Evolutionary conservation across 1,140 invertebrate genomes (phyloP), one percentile per base, ranked within the genome.

Genomic region (Vanessa tameamea): DNA sequence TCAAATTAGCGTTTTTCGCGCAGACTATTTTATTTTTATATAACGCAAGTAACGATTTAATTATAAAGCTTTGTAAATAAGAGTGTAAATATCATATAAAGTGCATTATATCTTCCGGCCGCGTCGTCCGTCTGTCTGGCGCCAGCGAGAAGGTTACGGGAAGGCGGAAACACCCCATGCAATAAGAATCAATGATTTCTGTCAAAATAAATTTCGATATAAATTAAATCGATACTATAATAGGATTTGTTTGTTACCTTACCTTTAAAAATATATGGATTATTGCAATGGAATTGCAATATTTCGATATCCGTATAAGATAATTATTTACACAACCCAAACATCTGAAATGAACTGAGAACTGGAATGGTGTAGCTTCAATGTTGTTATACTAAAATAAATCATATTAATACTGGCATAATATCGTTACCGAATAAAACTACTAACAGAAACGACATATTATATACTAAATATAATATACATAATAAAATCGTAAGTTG

Each of bases 61-160:
- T 51, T 51, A 15, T 51, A 51, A 12, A 51, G 48, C 9, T 51
- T 0, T 43, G 6, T 43, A 51, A 12, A 51, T 15, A n/a, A 47
- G 47, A n/a, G 47, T 64, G 16, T 16, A 65, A 4, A 13, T 47
- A 65, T 65, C 16, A 66, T 51, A 61, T 69, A 59, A 57, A 68
- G n/a, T 55, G 67, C 55, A 64, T 69, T 59, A 50, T 70, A 64
- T 70, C 59, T 70, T 57, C 51, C 70, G 70, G 72, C 43, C n/a
- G 16, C 67, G 76, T 64, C 72, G 72, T 59, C 76, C 76, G 76
- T 55, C 76, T 63, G 76, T 14, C 76, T 64, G 76, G 76, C 76
- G 76, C 76, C 76, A 26, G 26, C 3, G 68, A 20, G 53, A 75
- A 73, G 76, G 69, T 71, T 53, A 77, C 12, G 47, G 69, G 47